Evolutionary conservation across 2,113 vertebrate species (phyloP).

Genomic region (Microcebus jonahi): DNA sequence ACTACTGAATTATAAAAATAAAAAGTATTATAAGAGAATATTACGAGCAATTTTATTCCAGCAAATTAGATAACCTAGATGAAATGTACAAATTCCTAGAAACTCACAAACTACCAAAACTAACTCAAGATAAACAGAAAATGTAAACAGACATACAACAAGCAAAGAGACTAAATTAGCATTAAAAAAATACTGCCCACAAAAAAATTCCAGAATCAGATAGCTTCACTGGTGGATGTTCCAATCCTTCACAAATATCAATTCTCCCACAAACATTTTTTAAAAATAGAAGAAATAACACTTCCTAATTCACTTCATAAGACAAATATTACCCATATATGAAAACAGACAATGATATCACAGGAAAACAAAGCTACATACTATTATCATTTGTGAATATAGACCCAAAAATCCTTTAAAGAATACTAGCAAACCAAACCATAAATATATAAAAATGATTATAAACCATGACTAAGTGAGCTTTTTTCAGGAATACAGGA

Average conservation of each 20-base stretch:
- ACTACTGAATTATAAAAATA: background rate
- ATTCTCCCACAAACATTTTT: background rate
- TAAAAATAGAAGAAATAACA: background rate
- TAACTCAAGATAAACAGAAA: background rate
- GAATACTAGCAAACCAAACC: background rate
- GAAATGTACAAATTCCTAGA: background rate
- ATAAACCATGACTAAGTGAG: background rate
- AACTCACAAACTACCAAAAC: background rate
- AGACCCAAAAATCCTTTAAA: background rate
- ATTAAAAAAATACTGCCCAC: background rate
- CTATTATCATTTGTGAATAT: background rate
- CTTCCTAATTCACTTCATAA: background rate
- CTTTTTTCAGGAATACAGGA: background rate
- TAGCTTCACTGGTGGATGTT: background rate
- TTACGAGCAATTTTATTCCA: background rate
- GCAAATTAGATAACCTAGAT: background rate
- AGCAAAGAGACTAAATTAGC: background rate
- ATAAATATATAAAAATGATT: background rate
- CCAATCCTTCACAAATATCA: background rate
- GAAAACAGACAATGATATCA: background rate
- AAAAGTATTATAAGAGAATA: background rate
- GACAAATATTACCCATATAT: no score
- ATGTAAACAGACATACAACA: background rate
- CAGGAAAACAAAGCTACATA: background rate
- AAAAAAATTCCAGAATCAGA: background rate